Conservation (phyloP, 2,113 vertebrate genomes). For the Lepidothrix coronata region DNA sequence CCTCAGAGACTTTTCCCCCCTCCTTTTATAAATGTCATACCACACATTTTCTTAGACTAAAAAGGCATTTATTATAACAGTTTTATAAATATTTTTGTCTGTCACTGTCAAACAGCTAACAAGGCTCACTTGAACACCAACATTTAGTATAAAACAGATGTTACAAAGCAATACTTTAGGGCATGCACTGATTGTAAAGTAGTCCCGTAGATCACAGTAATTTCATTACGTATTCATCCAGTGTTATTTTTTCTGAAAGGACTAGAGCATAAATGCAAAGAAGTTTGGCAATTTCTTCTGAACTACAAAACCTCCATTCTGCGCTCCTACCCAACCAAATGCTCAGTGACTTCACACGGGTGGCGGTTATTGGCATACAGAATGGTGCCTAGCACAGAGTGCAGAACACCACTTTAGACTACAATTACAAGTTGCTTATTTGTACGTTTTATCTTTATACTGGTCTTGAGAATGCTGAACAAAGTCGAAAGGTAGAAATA, state of each 20-base stretch:
- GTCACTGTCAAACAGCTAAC: slow-evolving; percentile 32
- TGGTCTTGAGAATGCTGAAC: not conserved
- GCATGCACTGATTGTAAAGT: slow-evolving; percentile 41
- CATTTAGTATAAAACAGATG: slow-evolving; percentile 48
- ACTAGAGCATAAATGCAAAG: not conserved
- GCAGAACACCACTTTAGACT: not conserved
- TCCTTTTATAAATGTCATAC: not conserved
- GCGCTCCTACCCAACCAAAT: not conserved
- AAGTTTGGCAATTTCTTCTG: not conserved
- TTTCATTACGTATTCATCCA: not conserved
- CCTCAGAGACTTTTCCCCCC: not conserved
- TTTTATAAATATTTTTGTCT: slow-evolving; percentile 40
- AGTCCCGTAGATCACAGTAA: not conserved
- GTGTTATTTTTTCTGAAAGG: not conserved
- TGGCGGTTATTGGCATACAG: not conserved
- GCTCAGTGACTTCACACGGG: not conserved
- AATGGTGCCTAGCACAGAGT: not conserved
- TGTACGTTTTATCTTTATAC: not conserved
- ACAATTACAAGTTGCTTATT: not conserved
- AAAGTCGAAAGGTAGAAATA: not conserved
- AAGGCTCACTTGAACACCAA: slow-evolving; percentile 48
- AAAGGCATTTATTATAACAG: slow-evolving; percentile 59
- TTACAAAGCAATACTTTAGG: slow-evolving; percentile 36
- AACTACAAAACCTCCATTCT: not conserved
- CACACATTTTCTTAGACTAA: slow-evolving; percentile 33